Evolutionary conservation across 92 coral and sea anemone genomes (phyloP), one percentile per base, ranked within the genome.

Genomic region (Pocillopora meandrina): DNA sequence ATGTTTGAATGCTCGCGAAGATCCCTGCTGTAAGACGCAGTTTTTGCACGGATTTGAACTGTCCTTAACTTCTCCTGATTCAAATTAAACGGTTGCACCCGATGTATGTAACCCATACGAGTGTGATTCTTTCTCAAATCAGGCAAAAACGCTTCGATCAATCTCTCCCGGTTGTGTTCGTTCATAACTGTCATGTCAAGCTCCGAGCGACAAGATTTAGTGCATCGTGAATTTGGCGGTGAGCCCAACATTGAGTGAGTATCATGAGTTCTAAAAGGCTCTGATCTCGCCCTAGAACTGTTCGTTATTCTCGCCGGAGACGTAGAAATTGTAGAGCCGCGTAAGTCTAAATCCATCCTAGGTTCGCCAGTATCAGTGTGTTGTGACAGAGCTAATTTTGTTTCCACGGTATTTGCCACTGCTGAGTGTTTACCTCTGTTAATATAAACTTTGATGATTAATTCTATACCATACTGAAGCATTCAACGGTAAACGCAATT

Each of bases 51-150:
- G 14, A 96, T 85, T 75, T 96, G 97, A 20, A 96, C 94, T 19
- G 95, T 96, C 83, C 94, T 94, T 21, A 96, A 92, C n/a, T 89
- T 92, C 79, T 96, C 99, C 56, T 77, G 91, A 81, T 96, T 96
- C 17, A 92, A 79, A 65, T 92, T 96, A 76, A 96, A 95, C 58
- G 98, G 93, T 14, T 77, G 74, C 2, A 90, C 93, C 56, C 84
- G 83, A 70, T 96, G 89, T 15, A 84, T 57, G 81, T 84, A 94
- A 1, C 97, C 98, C 91, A 96, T 90, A 17, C 93, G 70, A 0
- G 95, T 87, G 79, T 95, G 99, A 16, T 90, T 84, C 71, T 88
- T 91, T 36, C 92, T 87, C 17, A 96, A 88, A 59, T 96, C 99
- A 2, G 99, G 99, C 14, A 94, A 77, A 84, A 96, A 96, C 71